Evolutionary conservation across 2,888 invertebrate species (phyloP).

Genomic region (Charanyca ferruginea): DNA sequence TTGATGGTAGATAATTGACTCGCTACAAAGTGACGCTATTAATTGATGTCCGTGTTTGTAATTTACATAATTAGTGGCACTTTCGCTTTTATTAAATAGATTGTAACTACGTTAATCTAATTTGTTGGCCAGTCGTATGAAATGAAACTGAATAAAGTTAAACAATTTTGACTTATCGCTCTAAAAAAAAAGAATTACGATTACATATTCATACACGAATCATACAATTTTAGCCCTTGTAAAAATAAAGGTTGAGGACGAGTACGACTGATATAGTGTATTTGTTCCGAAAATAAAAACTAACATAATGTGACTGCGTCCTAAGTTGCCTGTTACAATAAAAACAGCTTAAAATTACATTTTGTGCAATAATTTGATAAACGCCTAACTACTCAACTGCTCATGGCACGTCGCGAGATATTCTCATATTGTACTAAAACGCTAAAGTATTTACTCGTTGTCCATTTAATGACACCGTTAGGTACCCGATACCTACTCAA

Average conservation of each 20-base stretch:
- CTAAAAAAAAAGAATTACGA: not conserved
- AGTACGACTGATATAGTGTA: not conserved
- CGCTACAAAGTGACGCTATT: slow-evolving; percentile 9
- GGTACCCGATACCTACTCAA: slow-evolving; percentile 59
- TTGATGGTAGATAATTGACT: slow-evolving; percentile 46
- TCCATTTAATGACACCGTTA: slow-evolving; percentile 60
- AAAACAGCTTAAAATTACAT: slow-evolving; percentile 68
- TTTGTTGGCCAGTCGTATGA: slow-evolving; percentile 3
- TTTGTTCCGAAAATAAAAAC: not conserved
- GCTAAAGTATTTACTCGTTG: slow-evolving; percentile 72
- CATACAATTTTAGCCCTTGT: not conserved
- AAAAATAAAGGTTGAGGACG: not conserved
- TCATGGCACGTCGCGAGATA: slow-evolving; percentile 77
- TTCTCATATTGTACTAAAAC: slow-evolving; percentile 74
- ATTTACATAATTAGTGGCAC: slow-evolving; percentile 30
- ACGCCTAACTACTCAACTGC: slow-evolving; percentile 75
- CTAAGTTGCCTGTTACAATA: slow-evolving; percentile 25
- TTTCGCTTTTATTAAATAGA: slow-evolving; percentile 13
- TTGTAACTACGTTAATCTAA: not conserved
- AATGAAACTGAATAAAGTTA: not conserved
- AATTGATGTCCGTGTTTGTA: slow-evolving; percentile 6
- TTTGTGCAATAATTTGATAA: slow-evolving; percentile 82
- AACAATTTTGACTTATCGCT: no score
- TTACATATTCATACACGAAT: not conserved
- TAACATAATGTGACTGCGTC: slow-evolving; percentile 34